phyloP scores from a whole-genome alignment of 2,113 vertebrate species.

The Rousettus leschenaultii region DNA sequence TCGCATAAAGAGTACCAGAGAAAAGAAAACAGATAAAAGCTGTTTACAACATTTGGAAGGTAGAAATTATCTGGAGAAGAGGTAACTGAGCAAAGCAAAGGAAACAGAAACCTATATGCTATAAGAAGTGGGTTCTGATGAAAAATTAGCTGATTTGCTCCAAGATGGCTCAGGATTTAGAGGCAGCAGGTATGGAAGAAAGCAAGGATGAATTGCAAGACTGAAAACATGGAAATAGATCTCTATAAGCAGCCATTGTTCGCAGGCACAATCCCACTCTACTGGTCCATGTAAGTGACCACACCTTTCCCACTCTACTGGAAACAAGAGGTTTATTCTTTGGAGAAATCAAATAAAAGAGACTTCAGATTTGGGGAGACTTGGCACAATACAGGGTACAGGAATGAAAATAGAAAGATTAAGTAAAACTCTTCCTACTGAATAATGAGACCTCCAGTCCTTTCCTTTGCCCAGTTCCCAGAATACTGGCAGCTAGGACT shows the following conservation, averaged over 20 bases:
- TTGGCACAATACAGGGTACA: not conserved
- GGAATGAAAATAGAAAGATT: not conserved
- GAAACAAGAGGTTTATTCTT: not conserved
- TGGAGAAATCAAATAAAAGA: constrained; percentile 3
- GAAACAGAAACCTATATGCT: not conserved
- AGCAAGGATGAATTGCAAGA: not conserved
- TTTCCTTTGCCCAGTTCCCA: not conserved
- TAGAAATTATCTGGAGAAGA: not conserved
- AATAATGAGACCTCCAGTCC: not conserved
- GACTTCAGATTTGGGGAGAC: not conserved
- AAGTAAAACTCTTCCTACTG: constrained; percentile 2
- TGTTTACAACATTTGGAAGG: not conserved
- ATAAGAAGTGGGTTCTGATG: not conserved
- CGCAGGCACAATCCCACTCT: not conserved
- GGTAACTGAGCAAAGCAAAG: not conserved
- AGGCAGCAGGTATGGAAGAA: not conserved
- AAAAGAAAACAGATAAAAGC: not conserved
- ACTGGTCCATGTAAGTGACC: not conserved
- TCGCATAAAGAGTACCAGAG: not conserved
- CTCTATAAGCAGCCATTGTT: not conserved
- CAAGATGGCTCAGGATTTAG: not conserved
- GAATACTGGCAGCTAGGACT: not conserved
- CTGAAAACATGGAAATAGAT: not conserved
- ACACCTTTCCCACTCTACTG: not conserved
- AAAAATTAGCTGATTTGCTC: not conserved